Base-by-base conservation (phyloP, 2,797 vertebrate genomes). In the Chelon auratus region DNA sequence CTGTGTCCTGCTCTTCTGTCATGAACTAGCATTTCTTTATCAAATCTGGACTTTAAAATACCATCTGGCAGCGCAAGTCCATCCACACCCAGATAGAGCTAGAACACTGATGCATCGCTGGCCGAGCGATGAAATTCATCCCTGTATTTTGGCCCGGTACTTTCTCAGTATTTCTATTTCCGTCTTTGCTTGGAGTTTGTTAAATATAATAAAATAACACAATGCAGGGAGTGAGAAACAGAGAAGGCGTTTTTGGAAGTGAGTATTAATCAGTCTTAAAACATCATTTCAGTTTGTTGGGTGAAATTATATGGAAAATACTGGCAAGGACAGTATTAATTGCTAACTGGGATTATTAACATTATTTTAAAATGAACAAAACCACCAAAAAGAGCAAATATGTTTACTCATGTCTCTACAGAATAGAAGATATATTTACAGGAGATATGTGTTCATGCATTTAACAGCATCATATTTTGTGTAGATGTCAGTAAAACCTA, bases 1-100 rank as follows among this genome's bases (percentile, higher is more conserved):
- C 12, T 51, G 24, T 59, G 48, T 45, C n/a, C 26, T 14, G 10
- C 58, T 9, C 62, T 50, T 53, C 37, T 24, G 8, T 57, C 39
- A 39, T 42, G 67, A 52, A 48, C 60, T 62, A 56, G 48, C 45
- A 54, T 84, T 82, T 84, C 74, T 80, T 76, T 67, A 81, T 68
- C 48, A 69, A 55, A 68, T 45, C 53, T 62, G 63, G 15, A 53
- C 60, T 61, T 82, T 75, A 75, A 70, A 78, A 62, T 80, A 65
- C 76, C 80, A 78, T 86, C 80, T 85, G 82, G 75, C 67, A 42
- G 18, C 42, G 37, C 13, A 20, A 51, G 26, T 36, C 54, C n/a
- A 54, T 55, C 17, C 53, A 47, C 50, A 15, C 53, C 30, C 72
- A 59, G 64, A 69, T 68, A 51, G 72, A 74, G 47, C 56, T 15